A percentile compares a stretch with the other conserved stretches of the same genome.
Evolutionary conservation across 2,888 invertebrate species (phyloP).

Genomic region (Dysmachus trigonus): DNA sequence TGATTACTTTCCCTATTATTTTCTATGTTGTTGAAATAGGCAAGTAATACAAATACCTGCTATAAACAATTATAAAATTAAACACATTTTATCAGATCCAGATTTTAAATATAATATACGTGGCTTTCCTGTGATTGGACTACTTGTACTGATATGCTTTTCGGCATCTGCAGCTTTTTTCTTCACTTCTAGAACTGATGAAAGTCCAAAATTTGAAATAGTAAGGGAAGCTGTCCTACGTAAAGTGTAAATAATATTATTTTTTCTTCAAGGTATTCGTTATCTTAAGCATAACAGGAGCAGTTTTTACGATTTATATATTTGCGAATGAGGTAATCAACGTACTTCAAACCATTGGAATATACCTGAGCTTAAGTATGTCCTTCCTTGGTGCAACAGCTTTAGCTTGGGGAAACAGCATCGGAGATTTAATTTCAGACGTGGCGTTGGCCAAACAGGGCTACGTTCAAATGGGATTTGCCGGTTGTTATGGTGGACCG

Average conservation of each 20-base stretch:
- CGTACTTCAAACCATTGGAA: slow-evolving; percentile 68
- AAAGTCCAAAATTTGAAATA: slow-evolving; percentile 54
- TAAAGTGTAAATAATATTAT: neutral
- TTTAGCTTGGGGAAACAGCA: slow-evolving; percentile 73
- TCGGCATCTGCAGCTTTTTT: slow-evolving; percentile 47
- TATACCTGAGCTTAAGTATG: slow-evolving; percentile 68
- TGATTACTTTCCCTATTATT: slow-evolving; percentile 49
- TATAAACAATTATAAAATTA: neutral
- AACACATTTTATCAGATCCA: neutral
- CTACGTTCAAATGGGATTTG: slow-evolving; percentile 72
- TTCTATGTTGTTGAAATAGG: neutral
- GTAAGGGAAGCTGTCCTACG: slow-evolving; percentile 49
- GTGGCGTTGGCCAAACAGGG: slow-evolving; percentile 70
- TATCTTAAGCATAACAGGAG: slow-evolving; percentile 52
- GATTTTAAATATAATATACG: neutral
- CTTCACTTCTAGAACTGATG: slow-evolving; percentile 52
- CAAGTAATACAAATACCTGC: neutral
- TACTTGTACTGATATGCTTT: neutral
- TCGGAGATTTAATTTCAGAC: slow-evolving; percentile 68
- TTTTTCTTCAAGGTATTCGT: slow-evolving; percentile 52
- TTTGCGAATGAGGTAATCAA: slow-evolving; percentile 71
- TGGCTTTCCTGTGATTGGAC: neutral
- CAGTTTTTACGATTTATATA: slow-evolving; percentile 69
- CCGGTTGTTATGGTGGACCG: slow-evolving; percentile 76
- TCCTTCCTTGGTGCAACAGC: slow-evolving; percentile 72